Evolutionary conservation across 2,113 vertebrate species (phyloP).

Genomic region (Elachura formosa): DNA sequence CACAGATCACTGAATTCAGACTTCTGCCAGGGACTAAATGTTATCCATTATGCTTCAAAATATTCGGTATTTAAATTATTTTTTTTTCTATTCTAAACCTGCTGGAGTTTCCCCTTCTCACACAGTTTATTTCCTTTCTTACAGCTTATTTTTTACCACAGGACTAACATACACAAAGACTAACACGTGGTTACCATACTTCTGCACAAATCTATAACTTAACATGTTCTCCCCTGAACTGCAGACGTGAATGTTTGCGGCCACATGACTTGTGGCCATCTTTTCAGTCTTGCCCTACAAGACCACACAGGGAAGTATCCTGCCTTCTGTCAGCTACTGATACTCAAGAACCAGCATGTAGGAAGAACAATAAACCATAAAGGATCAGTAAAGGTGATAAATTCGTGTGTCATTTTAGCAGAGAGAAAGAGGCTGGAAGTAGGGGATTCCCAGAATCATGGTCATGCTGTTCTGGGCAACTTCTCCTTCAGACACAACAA

Average conservation of each 20-base stretch:
- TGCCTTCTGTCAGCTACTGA: background rate
- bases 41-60: background rate
- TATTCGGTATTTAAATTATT: background rate
- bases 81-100: background rate
- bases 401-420: background rate
- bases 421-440: background rate
- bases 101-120: background rate
- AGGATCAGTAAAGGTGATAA: background rate
- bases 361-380: background rate
- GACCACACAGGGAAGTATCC: background rate
- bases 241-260: background rate
- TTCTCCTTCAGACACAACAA: background rate
- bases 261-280: background rate
- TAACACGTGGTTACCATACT: background rate
- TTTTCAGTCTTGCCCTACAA: background rate
- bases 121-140: background rate
- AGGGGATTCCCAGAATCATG: accelerated
- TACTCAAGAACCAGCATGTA: background rate
- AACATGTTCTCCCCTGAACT: background rate
- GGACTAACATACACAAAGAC: background rate
- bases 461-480: background rate
- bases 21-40: background rate
- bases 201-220: background rate
- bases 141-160: background rate
- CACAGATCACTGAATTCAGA: background rate